phyloP scores from a whole-genome alignment of 2,797 vertebrate genomes.

The Anableps anableps region DNA sequence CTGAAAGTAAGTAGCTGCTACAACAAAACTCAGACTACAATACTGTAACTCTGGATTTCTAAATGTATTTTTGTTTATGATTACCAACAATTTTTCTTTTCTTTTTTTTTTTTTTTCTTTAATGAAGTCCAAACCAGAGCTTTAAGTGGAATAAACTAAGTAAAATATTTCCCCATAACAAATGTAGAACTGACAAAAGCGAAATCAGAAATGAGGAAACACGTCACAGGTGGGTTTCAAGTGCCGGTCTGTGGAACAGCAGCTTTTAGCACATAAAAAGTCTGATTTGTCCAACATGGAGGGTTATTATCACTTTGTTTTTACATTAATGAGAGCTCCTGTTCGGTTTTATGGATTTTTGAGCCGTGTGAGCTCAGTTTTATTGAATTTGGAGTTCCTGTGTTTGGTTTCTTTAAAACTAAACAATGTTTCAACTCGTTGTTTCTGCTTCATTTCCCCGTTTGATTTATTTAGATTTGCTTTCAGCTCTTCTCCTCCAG shows the following conservation, averaged over 20 bases:
- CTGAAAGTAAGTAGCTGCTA: neutral
- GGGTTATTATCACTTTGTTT: neutral
- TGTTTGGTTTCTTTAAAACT: neutral
- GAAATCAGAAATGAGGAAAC: neutral
- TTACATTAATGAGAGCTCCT: neutral
- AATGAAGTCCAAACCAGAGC: too few species aligned
- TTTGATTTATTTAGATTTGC: neutral
- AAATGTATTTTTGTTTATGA: neutral
- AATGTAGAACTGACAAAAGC: neutral
- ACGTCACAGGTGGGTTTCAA: neutral
- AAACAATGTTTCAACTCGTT: neutral
- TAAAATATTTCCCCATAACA: neutral
- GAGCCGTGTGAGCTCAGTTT: neutral
- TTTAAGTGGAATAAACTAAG: too few species aligned
- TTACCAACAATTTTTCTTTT: neutral
- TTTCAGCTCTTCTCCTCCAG: neutral
- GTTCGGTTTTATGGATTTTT: neutral
- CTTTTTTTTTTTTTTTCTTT: neutral
- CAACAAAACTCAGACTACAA: neutral
- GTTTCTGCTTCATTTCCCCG: neutral
- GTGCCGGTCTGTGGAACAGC: neutral
- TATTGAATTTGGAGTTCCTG: neutral
- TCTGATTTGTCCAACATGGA: neutral
- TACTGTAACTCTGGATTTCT: neutral
- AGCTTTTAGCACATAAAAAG: conserved; percentile 1